Evolutionary conservation across 2,113 vertebrate species (phyloP), one percentile per base, ranked within the genome.

Genomic region (Odocoileus hemionus): DNA sequence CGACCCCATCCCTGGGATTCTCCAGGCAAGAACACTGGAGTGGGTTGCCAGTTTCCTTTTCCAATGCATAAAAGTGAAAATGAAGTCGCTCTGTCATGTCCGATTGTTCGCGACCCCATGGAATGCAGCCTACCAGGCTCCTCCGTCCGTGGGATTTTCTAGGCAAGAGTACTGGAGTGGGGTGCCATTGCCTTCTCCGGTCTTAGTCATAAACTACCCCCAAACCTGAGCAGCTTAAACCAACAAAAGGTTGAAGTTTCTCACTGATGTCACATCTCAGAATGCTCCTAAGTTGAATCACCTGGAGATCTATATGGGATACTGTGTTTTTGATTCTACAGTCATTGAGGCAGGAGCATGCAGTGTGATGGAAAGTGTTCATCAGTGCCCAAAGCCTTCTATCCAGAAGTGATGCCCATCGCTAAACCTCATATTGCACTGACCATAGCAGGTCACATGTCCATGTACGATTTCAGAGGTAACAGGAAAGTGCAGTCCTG

Each of bases 391-490:
- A 64, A 6, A 45, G 33, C 36, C 26, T 70, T 74, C 52, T 70
- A 11, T 60, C 30, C 4, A 36, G 36, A 57, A 83, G 43, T n/a
- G 89, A n/a, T 60, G 61, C 1, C 54, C 3, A 13, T 57, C 17
- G 6, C 23, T 86, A 9, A 67, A 70, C 19, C 25, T 95, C 47
- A 26, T 23, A 45, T 78, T 91, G 78, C 33, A 45, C 55, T 54
- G 94, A 85, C 26, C 10, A 64, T 30, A 91, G 50, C 39, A 90
- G 47, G 33, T 67, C 10, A n/a, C 30, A 33, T 28, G 45, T 90
- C 57, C 26, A 28, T 52, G 57, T 50, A 45, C 43, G n/a, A 86
- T 91, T 90, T 96, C 82, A 30, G 14, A 91, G 57, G 82, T 91
- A 74, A 4, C 33, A 52, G 58, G 16, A 19, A 87, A 58, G 28